A percentile compares a stretch with the other conserved stretches of the same genome.
Evolutionary conservation across 1,140 invertebrate genomes (phyloP).

Genomic region (Drosophila bifasciata): DNA sequence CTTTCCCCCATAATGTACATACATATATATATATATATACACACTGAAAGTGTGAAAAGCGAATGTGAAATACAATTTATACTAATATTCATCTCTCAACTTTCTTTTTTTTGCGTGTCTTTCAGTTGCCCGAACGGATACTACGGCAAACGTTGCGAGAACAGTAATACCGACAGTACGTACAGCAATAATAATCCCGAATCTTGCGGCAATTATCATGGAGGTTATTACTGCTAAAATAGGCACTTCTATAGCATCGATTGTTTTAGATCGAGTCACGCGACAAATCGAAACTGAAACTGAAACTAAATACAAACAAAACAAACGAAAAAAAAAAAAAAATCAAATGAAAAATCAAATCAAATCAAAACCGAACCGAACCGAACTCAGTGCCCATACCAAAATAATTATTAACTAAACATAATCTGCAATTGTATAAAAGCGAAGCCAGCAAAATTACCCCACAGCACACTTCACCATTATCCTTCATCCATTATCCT

Average conservation of each 20-base stretch:
- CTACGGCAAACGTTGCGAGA: conserved; percentile 92
- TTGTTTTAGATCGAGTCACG: conserved; percentile 73
- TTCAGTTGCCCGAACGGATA: conserved; percentile 93
- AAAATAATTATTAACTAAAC: conserved; percentile 37
- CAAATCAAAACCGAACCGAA: conserved; percentile 12
- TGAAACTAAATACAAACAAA: conserved; percentile 2
- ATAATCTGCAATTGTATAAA: conserved; percentile 18
- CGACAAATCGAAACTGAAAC: conserved; percentile 30
- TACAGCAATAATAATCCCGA: conserved; percentile 80
- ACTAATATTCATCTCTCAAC: conserved; percentile 35
- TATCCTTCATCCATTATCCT: conserved; percentile 16
- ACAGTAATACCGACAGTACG: conserved; percentile 78
- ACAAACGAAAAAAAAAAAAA: conserved; percentile 7
- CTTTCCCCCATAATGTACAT: conserved; percentile 2
- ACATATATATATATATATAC: conserved; percentile 8
- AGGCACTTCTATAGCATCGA: conserved; percentile 84
- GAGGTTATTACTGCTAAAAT: conserved; percentile 84
- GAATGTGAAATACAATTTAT: conserved; percentile 27
- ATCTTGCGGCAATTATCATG: conserved; percentile 72
- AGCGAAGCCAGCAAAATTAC: conserved; percentile 22
- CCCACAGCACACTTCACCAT: conserved; percentile 35
- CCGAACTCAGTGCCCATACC: conserved; percentile 53
- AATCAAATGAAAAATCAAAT: conserved; percentile 23
- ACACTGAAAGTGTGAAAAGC: conserved; percentile 7
- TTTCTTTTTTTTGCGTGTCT: conserved; percentile 39